These are phyloP conservation scores for Tamandua tetradactyla DNA, from an alignment of 2,797 vertebrate genomes.

Conservation along the genomic window DNA sequence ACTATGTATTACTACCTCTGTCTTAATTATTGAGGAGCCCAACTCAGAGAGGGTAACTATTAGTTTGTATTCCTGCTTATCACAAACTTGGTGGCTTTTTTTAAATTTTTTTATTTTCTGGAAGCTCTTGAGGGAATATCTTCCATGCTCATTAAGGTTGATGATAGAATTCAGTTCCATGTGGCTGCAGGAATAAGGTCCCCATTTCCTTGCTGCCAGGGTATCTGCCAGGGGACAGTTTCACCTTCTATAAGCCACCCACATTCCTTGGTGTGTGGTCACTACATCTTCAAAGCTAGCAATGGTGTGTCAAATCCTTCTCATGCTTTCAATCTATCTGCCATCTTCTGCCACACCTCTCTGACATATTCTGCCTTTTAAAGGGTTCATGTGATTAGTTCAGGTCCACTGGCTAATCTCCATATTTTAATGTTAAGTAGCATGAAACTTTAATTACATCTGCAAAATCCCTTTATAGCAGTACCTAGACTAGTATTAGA, in stretches of 20 bases:
- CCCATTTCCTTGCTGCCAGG: not conserved
- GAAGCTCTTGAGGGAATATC: not conserved
- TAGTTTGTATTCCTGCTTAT: constrained; percentile 6
- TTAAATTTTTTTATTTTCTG: constrained; percentile 12
- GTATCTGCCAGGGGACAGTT: not conserved
- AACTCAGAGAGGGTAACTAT: not conserved
- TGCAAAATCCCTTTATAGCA: not conserved
- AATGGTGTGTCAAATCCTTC: not conserved
- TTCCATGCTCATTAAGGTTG: not conserved
- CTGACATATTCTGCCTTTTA: constrained; percentile 36
- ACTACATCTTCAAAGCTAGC: constrained; percentile 6
- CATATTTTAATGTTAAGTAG: not conserved
- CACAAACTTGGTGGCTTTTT: not conserved
- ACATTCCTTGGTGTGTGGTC: not conserved
- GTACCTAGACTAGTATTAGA: constrained; percentile 7
- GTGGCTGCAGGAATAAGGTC: not conserved
- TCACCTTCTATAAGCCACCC: not conserved
- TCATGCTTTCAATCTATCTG: not conserved
- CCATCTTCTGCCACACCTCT: not conserved
- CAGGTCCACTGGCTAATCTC: not conserved
- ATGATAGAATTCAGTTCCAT: not conserved
- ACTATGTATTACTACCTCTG: not conserved
- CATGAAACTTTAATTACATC: constrained; percentile 36
- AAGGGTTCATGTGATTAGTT: not conserved
- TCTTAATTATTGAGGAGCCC: not conserved